These are phyloP conservation scores for Pentamera pediparva DNA, from an alignment of 53 echinoderm and acorn worm species.

Conservation along the genomic window DNA sequence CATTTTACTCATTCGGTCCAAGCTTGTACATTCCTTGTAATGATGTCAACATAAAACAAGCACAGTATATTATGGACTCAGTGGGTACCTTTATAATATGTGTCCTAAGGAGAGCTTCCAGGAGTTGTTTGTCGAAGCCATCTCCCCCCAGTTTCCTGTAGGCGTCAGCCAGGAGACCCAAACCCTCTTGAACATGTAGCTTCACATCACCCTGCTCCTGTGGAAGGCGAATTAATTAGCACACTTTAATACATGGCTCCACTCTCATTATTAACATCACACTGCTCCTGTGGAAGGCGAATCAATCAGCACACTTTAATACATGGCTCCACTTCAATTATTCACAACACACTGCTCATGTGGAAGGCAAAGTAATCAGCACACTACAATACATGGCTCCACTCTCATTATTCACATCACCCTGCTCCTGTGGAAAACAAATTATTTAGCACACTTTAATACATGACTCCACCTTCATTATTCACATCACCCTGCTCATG, in stretches of 20 bases:
- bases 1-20: too few species aligned
- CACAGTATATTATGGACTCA: neutral
- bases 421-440: too few species aligned
- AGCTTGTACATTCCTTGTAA: too few species aligned
- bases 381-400: too few species aligned
- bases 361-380: neutral
- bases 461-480: too few species aligned
- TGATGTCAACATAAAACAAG: too few species aligned
- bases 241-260: neutral
- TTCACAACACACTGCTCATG: too few species aligned
- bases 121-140: slow-evolving; percentile 53
- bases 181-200: slow-evolving; percentile 82
- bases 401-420: too few species aligned
- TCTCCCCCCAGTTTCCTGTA: slow-evolving; percentile 58
- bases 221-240: neutral
- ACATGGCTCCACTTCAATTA: too few species aligned
- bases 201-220: slow-evolving; percentile 77
- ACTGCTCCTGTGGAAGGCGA: neutral
- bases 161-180: slow-evolving; percentile 72
- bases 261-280: neutral
- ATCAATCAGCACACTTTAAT: neutral
- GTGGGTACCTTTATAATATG: slow-evolving; percentile 90
- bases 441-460: too few species aligned
- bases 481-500: too few species aligned
- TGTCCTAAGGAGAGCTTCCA: slow-evolving; percentile 82